A percentile compares a stretch with the other conserved stretches of the same genome.
Conservation (phyloP, 2,797 vertebrate species). For the Chelidonichthys spinosus region DNA sequence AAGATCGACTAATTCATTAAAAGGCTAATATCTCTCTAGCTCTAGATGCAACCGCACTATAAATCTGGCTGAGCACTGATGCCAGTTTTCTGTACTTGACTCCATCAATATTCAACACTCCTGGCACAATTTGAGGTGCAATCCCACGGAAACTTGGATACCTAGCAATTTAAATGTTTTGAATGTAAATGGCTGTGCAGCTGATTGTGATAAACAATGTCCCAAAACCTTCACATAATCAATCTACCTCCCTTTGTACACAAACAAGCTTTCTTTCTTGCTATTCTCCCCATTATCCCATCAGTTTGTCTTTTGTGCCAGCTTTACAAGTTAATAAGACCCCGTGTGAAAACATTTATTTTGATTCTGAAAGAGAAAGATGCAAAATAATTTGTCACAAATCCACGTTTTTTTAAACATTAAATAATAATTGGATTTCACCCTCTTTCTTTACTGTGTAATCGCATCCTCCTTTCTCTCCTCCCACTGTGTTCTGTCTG, state of each 20-base stretch:
- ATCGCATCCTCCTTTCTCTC: constrained; percentile 21
- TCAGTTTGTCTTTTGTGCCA: not conserved
- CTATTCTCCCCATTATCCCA: not conserved
- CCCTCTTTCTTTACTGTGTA: not conserved
- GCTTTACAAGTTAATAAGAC: not conserved
- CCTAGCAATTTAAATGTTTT: not conserved
- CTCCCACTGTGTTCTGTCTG: constrained; percentile 45
- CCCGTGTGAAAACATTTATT: not conserved
- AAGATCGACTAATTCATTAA: too few relatives aligned
- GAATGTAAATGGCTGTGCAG: not conserved
- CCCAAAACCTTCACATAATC: not conserved
- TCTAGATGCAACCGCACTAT: not conserved
- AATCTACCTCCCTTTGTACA: not conserved
- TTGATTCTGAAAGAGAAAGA: not conserved
- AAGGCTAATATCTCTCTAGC: too few relatives aligned
- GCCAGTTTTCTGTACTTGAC: not conserved
- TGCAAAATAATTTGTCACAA: not conserved
- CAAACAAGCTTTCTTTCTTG: not conserved
- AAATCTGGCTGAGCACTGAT: not conserved
- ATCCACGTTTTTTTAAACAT: constrained; percentile 2
- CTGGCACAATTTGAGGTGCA: not conserved
- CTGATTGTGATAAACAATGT: not conserved
- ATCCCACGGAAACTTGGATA: not conserved
- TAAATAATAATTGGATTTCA: not conserved
- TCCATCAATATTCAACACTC: accelerated